Evolutionary conservation across 2,113 vertebrate genomes (phyloP), one percentile per base, ranked within the genome.

Genomic region (Tylochromis polylepis): DNA sequence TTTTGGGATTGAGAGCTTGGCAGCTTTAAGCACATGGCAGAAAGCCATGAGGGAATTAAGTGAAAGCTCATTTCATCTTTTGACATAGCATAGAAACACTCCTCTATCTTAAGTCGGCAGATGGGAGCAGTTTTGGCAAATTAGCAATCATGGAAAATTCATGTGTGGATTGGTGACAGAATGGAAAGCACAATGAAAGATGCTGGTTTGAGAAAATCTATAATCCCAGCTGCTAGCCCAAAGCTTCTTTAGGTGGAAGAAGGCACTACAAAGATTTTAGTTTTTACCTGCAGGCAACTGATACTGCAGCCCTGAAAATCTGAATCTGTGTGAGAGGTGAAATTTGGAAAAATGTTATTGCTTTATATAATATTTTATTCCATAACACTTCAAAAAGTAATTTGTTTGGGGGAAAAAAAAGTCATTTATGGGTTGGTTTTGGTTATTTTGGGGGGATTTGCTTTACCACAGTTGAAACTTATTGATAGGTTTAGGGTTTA

Each of bases 61-160:
- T 82, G 34, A 92, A 88, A 92, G 79, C 75, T 92, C 78, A 89
- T 91, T 94, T 83, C 83, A 70, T 79, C 87, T 87, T 81, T 60
- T 53, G 62, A 70, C 75, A 43, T 4, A 31, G 34, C 38, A 46
- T 24, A 85, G 79, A 87, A 49, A 58, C 22, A 4, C n/a, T 24
- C 59, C 59, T 87, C 84, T 89, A 89, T 92, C 85, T 87, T 20
- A 86, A 87, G 46, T 43, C 70, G 1, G 87, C 92, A 91, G 79
- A 92, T 86, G 78, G 89, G 81, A 85, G 58, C 12, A 53, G 11
- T 77, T 87, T 79, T 51, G 53, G 79, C 27, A 58, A 87, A 89
- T 62, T 58, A 51, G 56, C 41, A 86, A 41, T 85, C 70, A 4
- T 51, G 18, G 9, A n/a, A 43, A 79, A 85, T 53, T 58, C 49